These are phyloP conservation scores for Palythoa grandis DNA, from an alignment of 92 coral and sea anemone genomes.

Conservation along the genomic window DNA sequence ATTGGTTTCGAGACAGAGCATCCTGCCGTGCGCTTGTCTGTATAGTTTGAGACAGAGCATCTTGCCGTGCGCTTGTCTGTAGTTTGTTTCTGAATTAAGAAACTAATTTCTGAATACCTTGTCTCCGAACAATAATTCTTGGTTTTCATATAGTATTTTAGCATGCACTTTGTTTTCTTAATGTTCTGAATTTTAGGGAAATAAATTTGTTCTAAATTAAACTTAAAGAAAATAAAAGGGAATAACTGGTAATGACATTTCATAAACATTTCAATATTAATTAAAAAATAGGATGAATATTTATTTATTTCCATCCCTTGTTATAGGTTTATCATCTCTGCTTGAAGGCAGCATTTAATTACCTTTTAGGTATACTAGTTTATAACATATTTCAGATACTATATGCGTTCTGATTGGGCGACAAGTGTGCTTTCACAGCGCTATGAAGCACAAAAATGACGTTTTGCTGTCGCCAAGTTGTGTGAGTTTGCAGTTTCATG, in stretches of 20 bases:
- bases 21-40: background rate
- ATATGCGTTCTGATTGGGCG: too few relatives aligned
- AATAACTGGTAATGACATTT: slow-evolving; percentile 4
- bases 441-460: too few relatives aligned
- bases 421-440: too few relatives aligned
- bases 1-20: slow-evolving; percentile 16
- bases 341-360: too few relatives aligned
- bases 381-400: too few relatives aligned
- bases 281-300: background rate
- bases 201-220: background rate
- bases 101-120: slow-evolving; percentile 7
- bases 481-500: too few relatives aligned
- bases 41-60: slow-evolving; percentile 10
- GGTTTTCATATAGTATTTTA: slow-evolving; percentile 13
- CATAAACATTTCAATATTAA: slow-evolving; percentile 12
- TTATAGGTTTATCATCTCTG: too few relatives aligned
- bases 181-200: slow-evolving; percentile 2
- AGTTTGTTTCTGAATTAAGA: slow-evolving; percentile 25
- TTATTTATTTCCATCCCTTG: too few relatives aligned
- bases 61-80: background rate
- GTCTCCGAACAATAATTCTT: background rate
- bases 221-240: too few relatives aligned
- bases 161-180: background rate
- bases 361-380: too few relatives aligned
- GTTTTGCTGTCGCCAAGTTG: too few relatives aligned